Conservation (phyloP, 2,113 vertebrate species). For the Cercopithecus mona region DNA sequence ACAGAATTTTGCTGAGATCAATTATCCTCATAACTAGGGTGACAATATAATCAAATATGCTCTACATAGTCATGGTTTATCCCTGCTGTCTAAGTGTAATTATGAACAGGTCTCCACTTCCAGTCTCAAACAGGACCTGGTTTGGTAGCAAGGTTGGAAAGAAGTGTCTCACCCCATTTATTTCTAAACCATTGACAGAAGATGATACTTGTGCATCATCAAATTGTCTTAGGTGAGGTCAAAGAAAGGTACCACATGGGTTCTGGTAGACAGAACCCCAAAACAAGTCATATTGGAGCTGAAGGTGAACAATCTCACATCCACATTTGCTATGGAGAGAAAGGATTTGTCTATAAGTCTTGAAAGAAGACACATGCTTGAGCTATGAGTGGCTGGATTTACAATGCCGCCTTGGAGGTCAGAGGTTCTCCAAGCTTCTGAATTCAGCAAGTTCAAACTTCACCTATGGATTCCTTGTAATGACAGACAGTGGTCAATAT, state of each 20-base stretch:
- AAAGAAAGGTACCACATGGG: background rate
- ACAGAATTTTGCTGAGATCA: background rate
- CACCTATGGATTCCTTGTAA: too few relatives aligned
- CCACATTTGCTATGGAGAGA: background rate
- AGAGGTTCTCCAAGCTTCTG: background rate
- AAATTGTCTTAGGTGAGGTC: background rate
- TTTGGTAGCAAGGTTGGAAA: background rate
- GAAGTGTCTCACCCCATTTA: too few relatives aligned
- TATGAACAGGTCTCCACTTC: background rate
- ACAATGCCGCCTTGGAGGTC: background rate
- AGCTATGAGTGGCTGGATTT: background rate
- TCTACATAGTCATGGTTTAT: background rate
- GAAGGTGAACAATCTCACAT: too few relatives aligned
- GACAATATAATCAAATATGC: background rate
- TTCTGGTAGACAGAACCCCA: too few relatives aligned
- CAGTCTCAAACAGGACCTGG: background rate
- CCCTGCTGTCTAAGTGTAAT: background rate
- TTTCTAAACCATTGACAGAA: background rate
- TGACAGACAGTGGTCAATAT: background rate
- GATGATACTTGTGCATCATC: background rate
- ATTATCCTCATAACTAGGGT: background rate
- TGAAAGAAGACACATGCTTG: background rate
- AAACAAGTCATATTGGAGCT: too few relatives aligned
- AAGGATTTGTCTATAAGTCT: background rate
- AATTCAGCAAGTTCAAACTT: background rate